Evolutionary conservation across 2,888 invertebrate species (phyloP).

Genomic region (Crepidodera aurea): DNA sequence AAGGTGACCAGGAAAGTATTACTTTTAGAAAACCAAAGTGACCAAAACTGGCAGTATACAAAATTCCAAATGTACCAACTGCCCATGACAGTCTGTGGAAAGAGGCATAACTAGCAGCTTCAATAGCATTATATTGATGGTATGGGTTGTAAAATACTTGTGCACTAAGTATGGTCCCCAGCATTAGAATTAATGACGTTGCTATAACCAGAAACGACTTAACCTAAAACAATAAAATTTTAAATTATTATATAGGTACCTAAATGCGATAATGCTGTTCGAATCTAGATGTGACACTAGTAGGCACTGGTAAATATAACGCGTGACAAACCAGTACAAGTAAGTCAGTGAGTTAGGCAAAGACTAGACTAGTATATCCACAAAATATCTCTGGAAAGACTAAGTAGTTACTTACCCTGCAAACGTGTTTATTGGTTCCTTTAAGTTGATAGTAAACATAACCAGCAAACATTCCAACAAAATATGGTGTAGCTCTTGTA

Average conservation of each 20-base stretch:
- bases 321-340: no score
- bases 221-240: slow-evolving; percentile 56
- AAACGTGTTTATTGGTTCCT: slow-evolving; percentile 51
- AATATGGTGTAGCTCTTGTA: slow-evolving; percentile 67
- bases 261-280: no score
- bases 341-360: no score
- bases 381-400: no score
- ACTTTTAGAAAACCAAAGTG: slow-evolving; percentile 54
- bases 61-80: slow-evolving; percentile 62
- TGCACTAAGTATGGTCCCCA: slow-evolving; percentile 62
- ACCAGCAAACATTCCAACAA: slow-evolving; percentile 67
- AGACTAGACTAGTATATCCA: no score
- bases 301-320: no score
- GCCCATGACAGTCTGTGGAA: slow-evolving; percentile 68
- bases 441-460: slow-evolving; percentile 60
- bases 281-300: no score
- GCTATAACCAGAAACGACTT: slow-evolving; percentile 61
- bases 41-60: slow-evolving; percentile 66
- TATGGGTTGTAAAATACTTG: slow-evolving; percentile 64
- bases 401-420: slow-evolving; percentile 55
- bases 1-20: slow-evolving; percentile 67
- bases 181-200: slow-evolving; percentile 61
- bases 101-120: slow-evolving; percentile 67
- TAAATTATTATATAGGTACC: neutral
- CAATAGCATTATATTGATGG: slow-evolving; percentile 64